These are phyloP conservation scores for Machimus atricapillus DNA, from an alignment of 2,888 invertebrate species.

Conservation along the genomic window DNA sequence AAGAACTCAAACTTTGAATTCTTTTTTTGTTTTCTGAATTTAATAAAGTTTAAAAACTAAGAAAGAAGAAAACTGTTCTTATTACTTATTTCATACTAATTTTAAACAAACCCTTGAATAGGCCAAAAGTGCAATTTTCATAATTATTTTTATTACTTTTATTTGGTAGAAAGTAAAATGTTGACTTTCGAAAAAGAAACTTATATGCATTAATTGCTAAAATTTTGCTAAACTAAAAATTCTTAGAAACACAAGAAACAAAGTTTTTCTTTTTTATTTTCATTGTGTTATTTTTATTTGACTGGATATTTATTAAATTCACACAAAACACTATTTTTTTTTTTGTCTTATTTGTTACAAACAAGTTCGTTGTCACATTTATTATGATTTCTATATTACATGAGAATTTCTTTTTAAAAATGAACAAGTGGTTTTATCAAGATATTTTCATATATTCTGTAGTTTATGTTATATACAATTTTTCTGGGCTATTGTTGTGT, in stretches of 20 bases:
- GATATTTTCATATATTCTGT: background rate
- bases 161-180: background rate
- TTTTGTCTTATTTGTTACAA: background rate
- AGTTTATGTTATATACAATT: background rate
- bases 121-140: background rate
- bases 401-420: background rate
- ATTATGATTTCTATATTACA: background rate
- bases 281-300: background rate
- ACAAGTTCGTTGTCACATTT: background rate
- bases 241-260: background rate
- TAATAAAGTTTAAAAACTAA: background rate
- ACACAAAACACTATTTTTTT: background rate
- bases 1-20: background rate
- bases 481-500: constrained; percentile 5
- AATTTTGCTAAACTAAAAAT: background rate
- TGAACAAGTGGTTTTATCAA: background rate
- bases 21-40: background rate
- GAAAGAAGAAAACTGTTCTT: background rate
- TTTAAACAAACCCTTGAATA: background rate
- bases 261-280: background rate
- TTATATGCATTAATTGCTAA: background rate
- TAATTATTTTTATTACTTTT: background rate
- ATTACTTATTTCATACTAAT: background rate
- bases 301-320: background rate
- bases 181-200: background rate